Base-by-base conservation (phyloP, 2,888 invertebrate species). In the Acanthosoma haemorrhoidale region DNA sequence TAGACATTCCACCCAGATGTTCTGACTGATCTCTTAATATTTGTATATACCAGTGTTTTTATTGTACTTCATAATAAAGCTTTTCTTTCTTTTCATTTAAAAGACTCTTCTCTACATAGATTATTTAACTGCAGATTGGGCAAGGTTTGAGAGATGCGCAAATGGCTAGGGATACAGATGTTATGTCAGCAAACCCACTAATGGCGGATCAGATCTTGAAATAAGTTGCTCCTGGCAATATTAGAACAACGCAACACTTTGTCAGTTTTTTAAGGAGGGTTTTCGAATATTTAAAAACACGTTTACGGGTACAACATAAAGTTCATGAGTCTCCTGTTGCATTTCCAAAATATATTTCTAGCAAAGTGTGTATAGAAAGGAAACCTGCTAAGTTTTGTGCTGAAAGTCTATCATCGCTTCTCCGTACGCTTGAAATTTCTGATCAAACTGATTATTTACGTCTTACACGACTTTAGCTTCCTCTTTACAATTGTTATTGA, bases 401-500 rank as follows among this genome's bases (percentile, higher is more conserved):
- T 0, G 92, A 95, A 78, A 68, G 74, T 29, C 84, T 99, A 31
- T 82, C 92, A 0, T 94, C 96, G 0, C 84, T 99, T 9, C 81
- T 98, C 75, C 83, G 90, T 68, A 96, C 97, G 0, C 82, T 99
- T 71, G 94, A 98, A 83, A 88, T 99, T 58, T 87, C 92, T 0
- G 97, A 99, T 80, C 84, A 96, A 68, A 89, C 93, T 0, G 92
- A 94, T 81, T 93, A 91, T 79, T 90, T 93, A 15, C 87, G 96
- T 0, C 83, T 99, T 0, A 90, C 91, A 9, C 98, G 2, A 99
- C 99, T 0, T 84, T 99, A 15, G 94, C 98, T 13, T 89, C 96
- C 29, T 97, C 98, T 99, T 99, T 81, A 94, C 94, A 0, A 89
- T 99, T 73, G 97, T 99, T 75, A 91, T 99, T 16, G 99, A 99